These are phyloP conservation scores for Oncorhynchus kisutch DNA, from an alignment of 2,113 vertebrate species.

Conservation along the genomic window DNA sequence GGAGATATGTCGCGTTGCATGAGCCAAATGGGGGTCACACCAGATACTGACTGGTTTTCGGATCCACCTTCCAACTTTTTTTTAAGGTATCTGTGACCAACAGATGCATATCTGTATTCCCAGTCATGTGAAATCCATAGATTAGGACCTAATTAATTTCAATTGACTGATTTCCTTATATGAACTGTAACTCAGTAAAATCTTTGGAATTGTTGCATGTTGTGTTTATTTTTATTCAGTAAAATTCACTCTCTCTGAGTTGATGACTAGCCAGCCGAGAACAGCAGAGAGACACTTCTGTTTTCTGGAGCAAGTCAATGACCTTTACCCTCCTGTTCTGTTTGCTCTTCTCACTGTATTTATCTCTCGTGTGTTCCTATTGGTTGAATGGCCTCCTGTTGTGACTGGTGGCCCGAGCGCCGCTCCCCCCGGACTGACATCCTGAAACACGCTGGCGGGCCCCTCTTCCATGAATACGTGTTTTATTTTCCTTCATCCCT, in stretches of 20 bases:
- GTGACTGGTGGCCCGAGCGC: constrained; percentile 78
- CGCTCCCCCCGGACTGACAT: constrained; percentile 67
- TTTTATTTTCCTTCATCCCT: constrained; percentile 67
- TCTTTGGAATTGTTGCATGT: no score
- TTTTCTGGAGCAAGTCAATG: constrained; percentile 42
- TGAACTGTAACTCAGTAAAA: no score
- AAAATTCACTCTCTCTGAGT: constrained; percentile 2
- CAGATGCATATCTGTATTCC: no score
- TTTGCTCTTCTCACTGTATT: constrained; percentile 73
- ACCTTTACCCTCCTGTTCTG: constrained; percentile 48
- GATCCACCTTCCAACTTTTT: no score
- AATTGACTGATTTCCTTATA: no score
- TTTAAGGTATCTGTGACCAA: no score
- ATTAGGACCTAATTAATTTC: no score
- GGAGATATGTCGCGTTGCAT: no score
- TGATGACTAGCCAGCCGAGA: constrained; percentile 16
- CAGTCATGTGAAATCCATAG: no score
- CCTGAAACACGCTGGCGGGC: constrained; percentile 68
- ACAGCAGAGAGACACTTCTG: constrained; percentile 30
- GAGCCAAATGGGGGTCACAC: no score
- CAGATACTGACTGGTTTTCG: no score
- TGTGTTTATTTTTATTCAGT: no score
- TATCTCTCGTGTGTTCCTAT: constrained; percentile 72
- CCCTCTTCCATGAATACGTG: constrained; percentile 87
- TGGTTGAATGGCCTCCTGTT: constrained; percentile 70